These are phyloP conservation scores for Amblyjoppa proteus DNA, from an alignment of 2,888 invertebrate genomes.

Conservation along the genomic window DNA sequence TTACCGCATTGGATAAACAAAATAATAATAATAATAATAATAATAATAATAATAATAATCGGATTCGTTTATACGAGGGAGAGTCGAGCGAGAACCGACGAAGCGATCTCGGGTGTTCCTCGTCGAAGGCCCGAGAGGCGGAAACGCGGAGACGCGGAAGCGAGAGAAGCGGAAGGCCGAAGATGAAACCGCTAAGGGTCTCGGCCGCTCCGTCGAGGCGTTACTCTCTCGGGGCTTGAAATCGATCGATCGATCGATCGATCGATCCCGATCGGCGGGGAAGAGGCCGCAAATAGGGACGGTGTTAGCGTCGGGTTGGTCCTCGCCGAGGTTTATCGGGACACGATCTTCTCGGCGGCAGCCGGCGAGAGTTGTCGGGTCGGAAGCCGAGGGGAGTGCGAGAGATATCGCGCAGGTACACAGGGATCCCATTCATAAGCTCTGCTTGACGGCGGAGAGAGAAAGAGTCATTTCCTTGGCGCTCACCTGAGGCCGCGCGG, in stretches of 20 bases:
- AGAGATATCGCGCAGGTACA: constrained; percentile 50
- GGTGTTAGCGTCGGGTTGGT: constrained; percentile 16
- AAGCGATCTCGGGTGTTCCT: background rate
- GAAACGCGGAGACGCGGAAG: constrained; percentile 53
- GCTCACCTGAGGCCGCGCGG: background rate
- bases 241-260: constrained; percentile 31
- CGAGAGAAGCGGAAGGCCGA: constrained; percentile 70
- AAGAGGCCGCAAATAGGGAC: constrained; percentile 18
- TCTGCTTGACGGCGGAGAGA: background rate
- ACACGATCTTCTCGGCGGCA: constrained; percentile 52
- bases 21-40: too few relatives aligned
- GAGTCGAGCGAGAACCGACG: background rate
- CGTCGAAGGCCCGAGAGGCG: background rate
- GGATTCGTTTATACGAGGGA: background rate
- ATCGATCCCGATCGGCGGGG: constrained; percentile 38
- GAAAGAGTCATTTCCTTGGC: constrained; percentile 32
- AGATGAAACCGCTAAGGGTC: constrained; percentile 53
- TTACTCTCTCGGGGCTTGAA: background rate
- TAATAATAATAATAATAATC: background rate
- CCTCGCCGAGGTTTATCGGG: constrained; percentile 37
- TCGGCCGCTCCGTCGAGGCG: constrained; percentile 23
- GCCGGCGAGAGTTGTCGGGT: constrained; percentile 7
- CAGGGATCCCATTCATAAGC: constrained; percentile 58
- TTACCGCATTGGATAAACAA: background rate
- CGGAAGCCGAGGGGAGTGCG: constrained; percentile 39